Evolutionary conservation across 2,888 invertebrate genomes (phyloP).

Genomic region (Drosophila affinis): DNA sequence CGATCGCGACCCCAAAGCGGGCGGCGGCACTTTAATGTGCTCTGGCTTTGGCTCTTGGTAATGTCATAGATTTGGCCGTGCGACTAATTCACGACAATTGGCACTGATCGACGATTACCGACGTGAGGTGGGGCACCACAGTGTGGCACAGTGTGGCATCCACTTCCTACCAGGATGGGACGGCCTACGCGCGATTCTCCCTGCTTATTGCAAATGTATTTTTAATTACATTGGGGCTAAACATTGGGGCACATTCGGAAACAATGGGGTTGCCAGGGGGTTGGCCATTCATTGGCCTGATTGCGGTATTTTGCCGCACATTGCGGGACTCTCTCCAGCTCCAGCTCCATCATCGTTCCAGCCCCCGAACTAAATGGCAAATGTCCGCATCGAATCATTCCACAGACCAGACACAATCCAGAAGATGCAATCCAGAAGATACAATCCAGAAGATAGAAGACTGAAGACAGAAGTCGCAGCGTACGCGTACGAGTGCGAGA

Average conservation of each 20-base stretch:
- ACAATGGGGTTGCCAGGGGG: constrained; percentile 37
- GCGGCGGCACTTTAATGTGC: constrained; percentile 67
- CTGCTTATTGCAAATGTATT: constrained; percentile 72
- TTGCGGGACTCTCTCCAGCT: constrained; percentile 8
- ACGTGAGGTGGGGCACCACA: constrained; percentile 18
- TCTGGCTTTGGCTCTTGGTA: constrained; percentile 31
- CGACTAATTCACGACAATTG: constrained; percentile 75
- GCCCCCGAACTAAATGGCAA: constrained; percentile 35
- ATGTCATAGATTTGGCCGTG: constrained; percentile 67
- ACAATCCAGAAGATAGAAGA: no score
- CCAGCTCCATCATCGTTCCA: neutral
- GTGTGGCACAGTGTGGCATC: neutral
- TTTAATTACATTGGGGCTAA: constrained; percentile 77
- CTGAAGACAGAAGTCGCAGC: neutral
- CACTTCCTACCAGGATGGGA: constrained; percentile 37
- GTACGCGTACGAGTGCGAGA: constrained; percentile 29
- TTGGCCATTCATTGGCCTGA: constrained; percentile 71
- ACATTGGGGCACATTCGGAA: constrained; percentile 62
- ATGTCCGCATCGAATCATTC: constrained; percentile 51
- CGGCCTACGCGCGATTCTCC: constrained; percentile 53
- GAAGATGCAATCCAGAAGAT: no score
- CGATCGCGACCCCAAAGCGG: constrained; percentile 37
- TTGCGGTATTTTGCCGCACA: constrained; percentile 69
- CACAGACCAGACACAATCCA: no score
- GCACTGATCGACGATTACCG: constrained; percentile 67